Percentiles rank a stretch among this genome's conserved stretches.
Evolutionary conservation across 2,888 invertebrate species (phyloP).

Genomic region (Lamproptera curius): DNA sequence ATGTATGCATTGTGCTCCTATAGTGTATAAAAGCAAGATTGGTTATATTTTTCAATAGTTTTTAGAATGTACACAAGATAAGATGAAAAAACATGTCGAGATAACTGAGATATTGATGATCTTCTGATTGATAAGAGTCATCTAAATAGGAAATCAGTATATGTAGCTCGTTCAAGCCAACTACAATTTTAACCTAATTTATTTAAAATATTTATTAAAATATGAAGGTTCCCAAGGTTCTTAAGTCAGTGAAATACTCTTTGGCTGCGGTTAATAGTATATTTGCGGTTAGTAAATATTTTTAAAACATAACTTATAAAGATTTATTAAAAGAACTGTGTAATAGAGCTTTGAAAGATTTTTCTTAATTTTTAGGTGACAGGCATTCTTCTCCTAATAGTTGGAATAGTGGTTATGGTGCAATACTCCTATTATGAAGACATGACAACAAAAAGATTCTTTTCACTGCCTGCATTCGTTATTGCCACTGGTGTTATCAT

Average conservation of each 20-base stretch:
- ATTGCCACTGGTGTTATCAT: conserved; percentile 84
- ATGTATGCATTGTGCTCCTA: too few relatives aligned
- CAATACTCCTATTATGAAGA: conserved; percentile 79
- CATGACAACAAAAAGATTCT: conserved; percentile 80
- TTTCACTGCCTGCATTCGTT: conserved; percentile 81
- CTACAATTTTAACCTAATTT: conserved; percentile 13
- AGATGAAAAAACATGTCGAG: conserved; percentile 62
- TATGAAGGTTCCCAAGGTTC: conserved; percentile 70
- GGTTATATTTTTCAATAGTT: conserved; percentile 8
- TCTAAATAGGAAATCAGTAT: conserved; percentile 45
- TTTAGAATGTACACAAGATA: conserved; percentile 14
- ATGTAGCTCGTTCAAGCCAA: conserved; percentile 33
- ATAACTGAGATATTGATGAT: conserved; percentile 56
- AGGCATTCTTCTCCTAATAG: conserved; percentile 84
- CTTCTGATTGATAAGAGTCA: conserved; percentile 52
- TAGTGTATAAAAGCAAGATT: too few relatives aligned
- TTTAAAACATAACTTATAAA: not conserved
- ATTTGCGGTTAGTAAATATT: conserved; percentile 80
- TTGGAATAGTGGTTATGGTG: conserved; percentile 81
- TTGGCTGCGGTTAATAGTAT: conserved; percentile 85
- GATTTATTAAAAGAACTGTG: too few relatives aligned
- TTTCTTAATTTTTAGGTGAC: conserved; percentile 79
- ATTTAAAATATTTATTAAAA: conserved; percentile 36
- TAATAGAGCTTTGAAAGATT: too few relatives aligned
- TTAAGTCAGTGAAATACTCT: conserved; percentile 81